Conservation (phyloP, 2,113 vertebrate genomes). For the Oryzias melastigma region DNA sequence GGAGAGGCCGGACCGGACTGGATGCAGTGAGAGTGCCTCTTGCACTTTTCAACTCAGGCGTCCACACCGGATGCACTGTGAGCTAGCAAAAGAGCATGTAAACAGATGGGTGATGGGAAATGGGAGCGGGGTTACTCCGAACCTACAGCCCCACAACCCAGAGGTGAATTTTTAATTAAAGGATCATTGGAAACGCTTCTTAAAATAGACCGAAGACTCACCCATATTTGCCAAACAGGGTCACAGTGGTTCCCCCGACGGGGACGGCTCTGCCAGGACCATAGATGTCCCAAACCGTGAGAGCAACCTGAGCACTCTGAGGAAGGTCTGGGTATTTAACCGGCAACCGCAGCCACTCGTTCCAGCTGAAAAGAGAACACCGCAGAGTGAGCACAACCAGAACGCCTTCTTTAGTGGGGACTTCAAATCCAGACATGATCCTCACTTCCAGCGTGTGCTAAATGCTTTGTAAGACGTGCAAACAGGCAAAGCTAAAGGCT, state of each 20-base stretch:
- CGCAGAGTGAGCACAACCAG: neutral
- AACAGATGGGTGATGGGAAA: too few species aligned
- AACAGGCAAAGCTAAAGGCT: slow-evolving; percentile 92
- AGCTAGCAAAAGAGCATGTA: too few species aligned
- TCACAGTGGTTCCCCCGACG: slow-evolving; percentile 94
- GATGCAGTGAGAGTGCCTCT: too few species aligned
- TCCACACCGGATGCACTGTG: too few species aligned
- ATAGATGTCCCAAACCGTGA: slow-evolving; percentile 97
- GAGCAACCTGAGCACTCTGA: slow-evolving; percentile 91
- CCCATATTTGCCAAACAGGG: slow-evolving; percentile 97
- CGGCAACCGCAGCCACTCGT: slow-evolving; percentile 94
- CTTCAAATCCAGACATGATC: slow-evolving; percentile 14
- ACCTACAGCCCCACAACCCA: too few species aligned
- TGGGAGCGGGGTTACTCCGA: too few species aligned
- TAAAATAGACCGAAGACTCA: slow-evolving; percentile 49
- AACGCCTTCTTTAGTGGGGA: too few species aligned
- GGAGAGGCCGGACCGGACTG: too few species aligned
- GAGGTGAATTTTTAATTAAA: too few species aligned
- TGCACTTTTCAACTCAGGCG: too few species aligned
- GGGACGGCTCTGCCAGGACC: slow-evolving; percentile 93
- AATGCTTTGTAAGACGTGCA: slow-evolving; percentile 97
- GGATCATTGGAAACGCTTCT: neutral
- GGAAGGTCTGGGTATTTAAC: slow-evolving; percentile 97
- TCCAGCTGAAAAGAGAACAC: slow-evolving; percentile 82
- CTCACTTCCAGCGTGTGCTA: slow-evolving; percentile 99